Evolutionary conservation across 2,113 vertebrate genomes (phyloP), one percentile per base, ranked within the genome.

Genomic region (Oryzias javanicus): DNA sequence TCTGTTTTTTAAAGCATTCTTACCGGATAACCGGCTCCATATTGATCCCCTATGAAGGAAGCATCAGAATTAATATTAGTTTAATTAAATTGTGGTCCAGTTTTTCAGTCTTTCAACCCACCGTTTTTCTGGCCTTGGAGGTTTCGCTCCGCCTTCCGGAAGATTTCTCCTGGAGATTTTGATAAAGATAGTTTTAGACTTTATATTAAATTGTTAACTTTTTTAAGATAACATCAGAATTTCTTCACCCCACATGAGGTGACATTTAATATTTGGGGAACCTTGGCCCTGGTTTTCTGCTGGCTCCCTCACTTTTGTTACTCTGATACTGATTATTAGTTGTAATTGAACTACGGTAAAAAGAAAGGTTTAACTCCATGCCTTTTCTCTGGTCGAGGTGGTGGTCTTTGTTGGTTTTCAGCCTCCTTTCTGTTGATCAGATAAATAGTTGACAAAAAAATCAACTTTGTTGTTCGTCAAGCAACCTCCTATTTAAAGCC

Each of bases 21-120:
- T 73, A 81, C 63, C 8, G 0, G 72, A 76, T 22, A 68, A 48
- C 35, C 55, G 27, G 14, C 20, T 78, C 75, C 72, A 84, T 41
- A 84, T 27, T n/a, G 75, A 78, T 41, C 44, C 49, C 20, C 74
- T 80, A 50, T 56, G 20, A 67, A 18, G 40, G 65, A 25, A 15
- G 55, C 6, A 64, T 1, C 29, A 35, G 29, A 35, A 35, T 10
- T 35, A 35, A 10, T 10, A 35, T 35, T 35, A 10, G 35, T 35
- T 35, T 35, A 35, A 13, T 3, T 35, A 6, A 6, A 29, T 29
- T 7, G 2, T 29, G 27, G 27, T 29, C 27, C 27, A 29, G 15
- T 62, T 25, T 78, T 22, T 22, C 22, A 22, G 35, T 35, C 3
- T 35, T 12, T 35, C 10, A 35, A 35, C 10, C 2, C 35, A 35